These are phyloP conservation scores for Ceratosolen fusciceps DNA, from an alignment of 1,140 invertebrate genomes.

Conservation along the genomic window DNA sequence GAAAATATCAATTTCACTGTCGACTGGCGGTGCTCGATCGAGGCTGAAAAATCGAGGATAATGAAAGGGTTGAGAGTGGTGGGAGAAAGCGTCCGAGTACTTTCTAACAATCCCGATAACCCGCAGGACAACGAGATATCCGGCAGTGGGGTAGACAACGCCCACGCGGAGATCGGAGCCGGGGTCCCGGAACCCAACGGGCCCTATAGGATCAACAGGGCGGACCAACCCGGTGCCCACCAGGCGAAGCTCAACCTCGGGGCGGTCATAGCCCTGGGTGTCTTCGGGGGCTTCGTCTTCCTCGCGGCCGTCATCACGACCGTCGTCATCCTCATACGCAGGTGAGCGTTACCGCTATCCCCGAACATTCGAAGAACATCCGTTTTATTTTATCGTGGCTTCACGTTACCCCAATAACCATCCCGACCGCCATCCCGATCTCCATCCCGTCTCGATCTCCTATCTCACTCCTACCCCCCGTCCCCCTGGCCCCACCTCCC, in stretches of 20 bases:
- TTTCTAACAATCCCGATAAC: neutral
- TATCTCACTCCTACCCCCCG: neutral
- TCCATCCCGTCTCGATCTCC: no score
- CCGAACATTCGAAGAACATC: neutral
- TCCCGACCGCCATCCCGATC: neutral
- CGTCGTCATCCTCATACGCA: conserved; percentile 89
- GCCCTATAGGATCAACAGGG: conserved; percentile 78
- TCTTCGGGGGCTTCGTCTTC: conserved; percentile 92
- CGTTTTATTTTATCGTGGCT: conserved; percentile 1
- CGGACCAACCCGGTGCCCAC: conserved; percentile 75
- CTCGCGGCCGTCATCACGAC: conserved; percentile 90
- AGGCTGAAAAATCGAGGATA: no score
- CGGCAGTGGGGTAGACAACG: conserved; percentile 72
- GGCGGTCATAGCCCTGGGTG: conserved; percentile 89
- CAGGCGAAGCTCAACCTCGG: conserved; percentile 86
- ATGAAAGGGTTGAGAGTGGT: no score
- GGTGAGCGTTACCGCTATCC: conserved; percentile 74
- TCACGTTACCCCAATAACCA: neutral
- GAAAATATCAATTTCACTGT: no score
- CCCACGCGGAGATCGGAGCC: conserved; percentile 71
- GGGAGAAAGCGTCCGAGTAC: neutral
- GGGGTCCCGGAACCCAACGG: conserved; percentile 77
- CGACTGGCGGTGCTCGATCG: no score
- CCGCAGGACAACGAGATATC: conserved; percentile 73
- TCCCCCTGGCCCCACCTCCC: neutral